Base-by-base conservation (phyloP, 2,888 invertebrate genomes). In the Branchinecta sandiegonensis region DNA sequence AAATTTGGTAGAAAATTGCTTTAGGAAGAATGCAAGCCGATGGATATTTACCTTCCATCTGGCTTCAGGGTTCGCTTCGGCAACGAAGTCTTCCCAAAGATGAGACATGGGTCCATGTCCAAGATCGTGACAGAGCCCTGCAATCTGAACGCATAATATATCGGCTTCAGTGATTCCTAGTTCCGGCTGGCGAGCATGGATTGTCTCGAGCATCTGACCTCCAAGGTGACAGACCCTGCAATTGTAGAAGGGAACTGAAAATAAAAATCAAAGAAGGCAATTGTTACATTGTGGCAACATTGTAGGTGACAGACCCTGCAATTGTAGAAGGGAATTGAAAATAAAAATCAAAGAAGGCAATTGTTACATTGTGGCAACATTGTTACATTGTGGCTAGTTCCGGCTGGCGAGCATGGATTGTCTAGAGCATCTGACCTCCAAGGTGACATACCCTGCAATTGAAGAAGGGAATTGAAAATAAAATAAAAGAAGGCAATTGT, bases 101-200 rank as follows among this genome's bases (percentile, higher is more conserved):
- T 87, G 86, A 1, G 85, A 85, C 75, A 83, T 84, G 6, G 86
- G 85, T 0, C 86, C 86, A 75, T 87, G 86, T 0, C 85, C 86
- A 13, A 86, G 74, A 74, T 87, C 86, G 76, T 87, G 86, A 69
- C 85, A 81, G 0, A 86, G 78, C 0, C 83, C 86, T 63, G 86
- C 86, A 48, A 86, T 79, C 75, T 82, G 75, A 12, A 83, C 79
- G 74, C 83, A 82, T n/a, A 83, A 73, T 46, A 80, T 74, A 71
- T 84, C 83, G 56, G 73, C 72, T 5, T 77, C 75, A 2, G 77
- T 77, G 65, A 83, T 80, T 12, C 73, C 71, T 37, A 81, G 74
- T 56, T 77, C 77, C 0, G 37, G 37, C 37, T 79, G 78, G 37
- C 75, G 74, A 8, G 71, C 69, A 48, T 74, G 73, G 13, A 73